These are phyloP conservation scores for Drosophila yooni DNA, from an alignment of 2,888 invertebrate genomes.

Conservation along the genomic window DNA sequence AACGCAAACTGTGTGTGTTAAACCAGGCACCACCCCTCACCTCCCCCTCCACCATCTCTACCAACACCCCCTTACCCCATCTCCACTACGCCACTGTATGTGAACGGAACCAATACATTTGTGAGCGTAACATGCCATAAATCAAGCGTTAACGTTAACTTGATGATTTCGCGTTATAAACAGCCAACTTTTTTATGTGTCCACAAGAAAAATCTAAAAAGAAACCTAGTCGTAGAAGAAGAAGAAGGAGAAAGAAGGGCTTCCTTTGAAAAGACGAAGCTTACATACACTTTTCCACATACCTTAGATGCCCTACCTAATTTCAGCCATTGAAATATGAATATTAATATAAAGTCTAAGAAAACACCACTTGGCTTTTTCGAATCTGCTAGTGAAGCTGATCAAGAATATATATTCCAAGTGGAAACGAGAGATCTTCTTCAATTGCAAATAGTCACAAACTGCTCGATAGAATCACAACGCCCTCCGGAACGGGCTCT, in stretches of 20 bases:
- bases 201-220: constrained; percentile 30
- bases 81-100: constrained; percentile 27
- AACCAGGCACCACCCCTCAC: neutral
- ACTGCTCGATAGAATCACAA: neutral
- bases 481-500: neutral
- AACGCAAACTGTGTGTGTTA: constrained; percentile 71
- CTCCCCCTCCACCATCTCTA: neutral
- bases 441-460: neutral
- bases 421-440: neutral
- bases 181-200: constrained; percentile 67
- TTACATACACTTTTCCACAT: neutral
- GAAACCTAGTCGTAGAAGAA: neutral
- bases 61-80: neutral
- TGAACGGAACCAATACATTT: constrained; percentile 80
- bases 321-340: neutral
- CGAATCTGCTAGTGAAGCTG: neutral
- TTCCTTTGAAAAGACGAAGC: neutral
- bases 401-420: neutral
- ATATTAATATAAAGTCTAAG: neutral
- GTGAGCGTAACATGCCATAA: constrained; percentile 65
- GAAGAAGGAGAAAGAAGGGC: neutral
- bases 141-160: constrained; percentile 76
- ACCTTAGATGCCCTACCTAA: neutral
- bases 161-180: constrained; percentile 80
- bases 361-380: neutral